phyloP scores from a whole-genome alignment of 2,888 invertebrate species.

The Stictocephala bisonia region DNA sequence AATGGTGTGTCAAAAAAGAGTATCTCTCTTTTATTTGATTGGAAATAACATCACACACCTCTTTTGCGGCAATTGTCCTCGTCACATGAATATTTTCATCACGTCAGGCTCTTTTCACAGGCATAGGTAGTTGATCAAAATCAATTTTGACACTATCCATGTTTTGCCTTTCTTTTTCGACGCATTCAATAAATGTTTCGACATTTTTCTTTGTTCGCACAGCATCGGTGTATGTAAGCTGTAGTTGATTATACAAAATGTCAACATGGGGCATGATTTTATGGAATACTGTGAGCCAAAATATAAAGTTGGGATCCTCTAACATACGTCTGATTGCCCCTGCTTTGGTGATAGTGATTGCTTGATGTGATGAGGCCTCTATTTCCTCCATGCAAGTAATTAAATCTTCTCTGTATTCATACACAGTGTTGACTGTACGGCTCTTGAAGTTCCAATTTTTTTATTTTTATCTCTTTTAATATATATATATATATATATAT shows the following conservation, averaged over 20 bases:
- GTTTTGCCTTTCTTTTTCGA: background rate
- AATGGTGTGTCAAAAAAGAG: background rate
- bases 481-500: too few species aligned
- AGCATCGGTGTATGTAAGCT: slow-evolving; percentile 20
- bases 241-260: slow-evolving; percentile 55
- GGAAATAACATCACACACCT: background rate
- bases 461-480: too few species aligned
- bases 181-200: background rate
- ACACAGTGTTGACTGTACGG: slow-evolving; percentile 43
- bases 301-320: slow-evolving; percentile 52
- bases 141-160: too few species aligned
- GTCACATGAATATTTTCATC: background rate
- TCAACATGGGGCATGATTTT: slow-evolving; percentile 58
- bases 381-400: slow-evolving; percentile 58
- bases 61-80: background rate
- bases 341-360: slow-evolving; percentile 46
- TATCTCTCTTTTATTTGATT: background rate
- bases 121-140: too few species aligned
- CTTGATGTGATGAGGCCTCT: slow-evolving; percentile 48
- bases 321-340: slow-evolving; percentile 22
- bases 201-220: background rate
- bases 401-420: slow-evolving; percentile 54
- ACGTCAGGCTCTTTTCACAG: background rate
- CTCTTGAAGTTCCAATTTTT: slow-evolving; percentile 25
- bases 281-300: slow-evolving; percentile 59